Base-by-base conservation (phyloP, 2,888 invertebrate genomes). In the Ochlodes sylvanus region DNA sequence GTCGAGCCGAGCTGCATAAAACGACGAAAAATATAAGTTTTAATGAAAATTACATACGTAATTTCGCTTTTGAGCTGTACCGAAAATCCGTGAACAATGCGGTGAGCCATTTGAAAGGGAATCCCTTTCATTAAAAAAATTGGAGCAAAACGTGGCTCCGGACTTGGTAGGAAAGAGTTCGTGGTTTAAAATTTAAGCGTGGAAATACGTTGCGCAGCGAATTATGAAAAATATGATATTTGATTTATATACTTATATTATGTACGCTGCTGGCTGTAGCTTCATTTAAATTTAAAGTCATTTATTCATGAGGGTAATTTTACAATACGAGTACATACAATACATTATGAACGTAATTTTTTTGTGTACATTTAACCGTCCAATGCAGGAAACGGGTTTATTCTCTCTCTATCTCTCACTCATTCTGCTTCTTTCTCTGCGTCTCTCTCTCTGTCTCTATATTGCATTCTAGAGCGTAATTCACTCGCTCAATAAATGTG, bases 101-200 rank as follows among this genome's bases (percentile, higher is more conserved):
- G 47, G 32, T 32, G 32, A 61, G 44, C 47, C 15, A 14, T 62
- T 62, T 52, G 50, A 62, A 62, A 62, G 62, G 62, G 47, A 32
- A n/a, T 52, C 38, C 62, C 19, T 62, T 61, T 50, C 62, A 52
- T 62, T 62, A 19, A 52, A 19, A 27, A 62, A 62, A 50, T 62
- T 50, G 52, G 38, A 21, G 34, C 47, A 50, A 38, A 50, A 50
- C 50, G 50, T 50, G 3, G 50, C 12, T 50, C 50, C n/a, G 50
- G 50, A 50, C 19, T 19, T 50, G 55, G 52, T 14, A 14, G 19
- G 55, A 32, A 32, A 55, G 55, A 54, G 21, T 27, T 54, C n/a
- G 15, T 55, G 55, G 32, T 55, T 55, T 55, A 14, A 32, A 50
- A 50, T 50, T 55, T 32, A 55, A 55, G 14, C 54, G 55, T 14